These are phyloP conservation scores for Acanthochromis polyacanthus DNA, from an alignment of 2,113 vertebrate species.

Conservation along the genomic window DNA sequence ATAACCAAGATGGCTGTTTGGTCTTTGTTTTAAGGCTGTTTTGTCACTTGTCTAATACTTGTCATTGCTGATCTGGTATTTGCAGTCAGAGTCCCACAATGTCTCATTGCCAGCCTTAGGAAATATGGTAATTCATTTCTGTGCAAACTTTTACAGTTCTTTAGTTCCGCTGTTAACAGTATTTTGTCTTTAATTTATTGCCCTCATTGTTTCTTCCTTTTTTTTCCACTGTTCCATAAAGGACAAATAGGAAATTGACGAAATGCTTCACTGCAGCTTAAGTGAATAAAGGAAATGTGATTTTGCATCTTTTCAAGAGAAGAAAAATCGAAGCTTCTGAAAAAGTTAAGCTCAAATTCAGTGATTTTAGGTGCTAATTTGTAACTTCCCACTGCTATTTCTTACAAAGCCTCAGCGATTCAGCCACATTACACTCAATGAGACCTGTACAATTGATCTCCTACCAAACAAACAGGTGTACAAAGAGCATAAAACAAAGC, in stretches of 20 bases:
- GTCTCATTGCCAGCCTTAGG: background rate
- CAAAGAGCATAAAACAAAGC: background rate
- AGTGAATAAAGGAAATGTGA: fast-evolving
- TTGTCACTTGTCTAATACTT: background rate
- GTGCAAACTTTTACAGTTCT: background rate
- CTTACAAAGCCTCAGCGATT: background rate
- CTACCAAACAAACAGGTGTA: background rate
- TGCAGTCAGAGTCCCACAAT: background rate
- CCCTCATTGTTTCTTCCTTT: background rate
- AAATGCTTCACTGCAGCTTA: background rate
- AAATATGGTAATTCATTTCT: background rate
- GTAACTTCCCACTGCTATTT: background rate
- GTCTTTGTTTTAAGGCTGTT: background rate
- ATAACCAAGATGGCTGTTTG: background rate
- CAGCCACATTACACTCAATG: background rate
- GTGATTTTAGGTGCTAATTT: background rate
- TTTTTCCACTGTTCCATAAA: background rate
- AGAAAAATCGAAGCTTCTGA: background rate
- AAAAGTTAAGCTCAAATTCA: background rate
- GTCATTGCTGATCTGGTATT: background rate
- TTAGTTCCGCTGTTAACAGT: background rate
- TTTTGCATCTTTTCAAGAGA: background rate
- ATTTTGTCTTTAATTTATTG: slow-evolving; percentile 4
- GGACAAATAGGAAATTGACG: background rate
- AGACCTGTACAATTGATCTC: background rate